A percentile compares a stretch with the other conserved stretches of the same genome.
Conservation (phyloP, 2,888 invertebrate species). For the Ypsolopha scabrella region DNA sequence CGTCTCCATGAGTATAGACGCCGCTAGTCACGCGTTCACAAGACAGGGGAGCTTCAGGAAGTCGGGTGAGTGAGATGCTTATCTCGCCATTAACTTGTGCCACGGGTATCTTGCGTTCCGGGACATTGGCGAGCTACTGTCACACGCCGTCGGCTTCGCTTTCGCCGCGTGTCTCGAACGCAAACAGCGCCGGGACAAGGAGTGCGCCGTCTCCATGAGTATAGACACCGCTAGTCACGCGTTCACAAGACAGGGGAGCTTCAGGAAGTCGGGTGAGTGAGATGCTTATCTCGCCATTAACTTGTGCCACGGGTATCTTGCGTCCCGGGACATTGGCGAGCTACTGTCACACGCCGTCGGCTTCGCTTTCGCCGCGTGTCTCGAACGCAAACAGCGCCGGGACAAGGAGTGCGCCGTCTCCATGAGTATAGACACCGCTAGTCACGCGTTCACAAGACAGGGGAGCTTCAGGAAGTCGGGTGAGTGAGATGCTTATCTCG, state of each 20-base stretch:
- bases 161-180: constrained; percentile 98
- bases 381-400: constrained; percentile 96
- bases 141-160: constrained; percentile 99
- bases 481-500: constrained; percentile 19
- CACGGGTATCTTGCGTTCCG: constrained; percentile 97
- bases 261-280: constrained; percentile 77
- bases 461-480: constrained; percentile 89
- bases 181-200: constrained; percentile 97
- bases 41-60: constrained; percentile 93
- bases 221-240: constrained; percentile 91
- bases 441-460: constrained; percentile 91
- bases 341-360: constrained; percentile 98
- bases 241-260: constrained; percentile 93
- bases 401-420: constrained; percentile 97
- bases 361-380: constrained; percentile 98
- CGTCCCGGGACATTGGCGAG: constrained; percentile 96
- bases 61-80: constrained; percentile 49
- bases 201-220: constrained; percentile 93
- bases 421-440: constrained; percentile 91
- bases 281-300: no score
- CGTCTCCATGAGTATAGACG: constrained; percentile 93
- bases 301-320: constrained; percentile 98
- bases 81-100: constrained; percentile 75
- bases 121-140: constrained; percentile 96
- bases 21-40: constrained; percentile 91